A percentile compares a stretch with the other conserved stretches of the same genome.
phyloP scores from a whole-genome alignment of 2,113 vertebrate genomes.

The Falcunculus frontatus region DNA sequence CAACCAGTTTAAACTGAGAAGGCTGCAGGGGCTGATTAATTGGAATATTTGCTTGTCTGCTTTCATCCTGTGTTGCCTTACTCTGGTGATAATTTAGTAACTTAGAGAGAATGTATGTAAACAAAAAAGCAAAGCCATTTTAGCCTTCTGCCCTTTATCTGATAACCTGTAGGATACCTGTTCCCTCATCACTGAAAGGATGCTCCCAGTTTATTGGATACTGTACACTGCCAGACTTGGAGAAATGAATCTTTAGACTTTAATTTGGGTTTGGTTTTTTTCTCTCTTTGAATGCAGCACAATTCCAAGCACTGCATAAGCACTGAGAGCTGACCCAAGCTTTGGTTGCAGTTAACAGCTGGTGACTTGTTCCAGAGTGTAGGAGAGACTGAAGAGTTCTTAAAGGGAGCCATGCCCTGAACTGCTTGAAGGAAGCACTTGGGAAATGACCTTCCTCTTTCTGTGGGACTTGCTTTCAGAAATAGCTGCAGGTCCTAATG shows the following conservation, averaged over 20 bases:
- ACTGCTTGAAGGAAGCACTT: not conserved
- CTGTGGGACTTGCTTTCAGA: not conserved
- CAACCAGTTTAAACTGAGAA: not conserved
- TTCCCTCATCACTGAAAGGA: not conserved
- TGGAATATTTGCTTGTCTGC: not conserved
- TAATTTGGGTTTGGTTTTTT: not conserved
- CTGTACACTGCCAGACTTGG: not conserved
- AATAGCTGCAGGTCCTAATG: not conserved
- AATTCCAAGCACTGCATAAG: not conserved
- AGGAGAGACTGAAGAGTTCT: not conserved
- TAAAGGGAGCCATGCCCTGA: not conserved
- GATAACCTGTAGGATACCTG: not conserved
- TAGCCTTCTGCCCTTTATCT: not conserved
- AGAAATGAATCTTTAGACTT: not conserved
- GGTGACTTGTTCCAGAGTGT: rapidly evolving
- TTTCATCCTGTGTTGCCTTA: not conserved
- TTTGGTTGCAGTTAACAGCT: not conserved
- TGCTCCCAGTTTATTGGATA: not conserved
- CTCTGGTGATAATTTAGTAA: not conserved
- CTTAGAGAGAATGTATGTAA: not conserved
- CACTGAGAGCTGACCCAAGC: not conserved
- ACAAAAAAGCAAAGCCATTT: not conserved
- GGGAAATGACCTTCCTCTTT: not conserved
- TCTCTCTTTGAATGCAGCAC: not conserved
- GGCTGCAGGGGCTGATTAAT: not conserved